phyloP scores from a whole-genome alignment of 2,888 invertebrate genomes.

The Phyllotreta cruciferae region DNA sequence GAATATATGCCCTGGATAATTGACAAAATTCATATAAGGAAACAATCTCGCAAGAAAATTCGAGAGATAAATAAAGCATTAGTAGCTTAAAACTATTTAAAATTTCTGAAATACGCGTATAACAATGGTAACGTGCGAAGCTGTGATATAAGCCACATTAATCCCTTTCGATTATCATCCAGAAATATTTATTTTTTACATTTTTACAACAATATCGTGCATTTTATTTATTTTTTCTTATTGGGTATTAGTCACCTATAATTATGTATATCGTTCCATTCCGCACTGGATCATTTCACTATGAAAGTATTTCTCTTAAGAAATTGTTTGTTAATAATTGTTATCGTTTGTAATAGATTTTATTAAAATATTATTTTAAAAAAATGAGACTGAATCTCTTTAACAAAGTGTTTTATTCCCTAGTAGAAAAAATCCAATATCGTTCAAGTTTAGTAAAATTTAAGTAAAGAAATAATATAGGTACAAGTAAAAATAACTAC shows the following conservation, averaged over 20 bases:
- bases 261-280: background rate
- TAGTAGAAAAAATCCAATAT: no score
- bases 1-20: background rate
- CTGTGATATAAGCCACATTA: slow-evolving; percentile 3
- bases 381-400: slow-evolving; percentile 34
- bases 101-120: slow-evolving; percentile 9
- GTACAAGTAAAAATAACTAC: background rate
- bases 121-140: slow-evolving; percentile 29
- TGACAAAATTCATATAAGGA: slow-evolving; percentile 4
- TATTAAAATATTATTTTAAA: slow-evolving; percentile 38
- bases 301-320: slow-evolving; percentile 25
- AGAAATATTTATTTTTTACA: slow-evolving; percentile 2
- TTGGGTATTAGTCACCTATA: no score
- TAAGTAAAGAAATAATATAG: no score
- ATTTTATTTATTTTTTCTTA: no score
- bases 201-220: no score
- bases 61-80: no score
- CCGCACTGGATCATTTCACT: background rate
- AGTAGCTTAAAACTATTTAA: background rate
- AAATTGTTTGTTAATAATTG: slow-evolving; percentile 34
- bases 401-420: slow-evolving; percentile 34
- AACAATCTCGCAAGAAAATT: slow-evolving; percentile 15
- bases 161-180: slow-evolving; percentile 4
- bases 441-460: no score
- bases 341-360: slow-evolving; percentile 31